These are phyloP conservation scores for Indicator maculatus DNA, from an alignment of 2,113 vertebrate genomes.

Conservation along the genomic window DNA sequence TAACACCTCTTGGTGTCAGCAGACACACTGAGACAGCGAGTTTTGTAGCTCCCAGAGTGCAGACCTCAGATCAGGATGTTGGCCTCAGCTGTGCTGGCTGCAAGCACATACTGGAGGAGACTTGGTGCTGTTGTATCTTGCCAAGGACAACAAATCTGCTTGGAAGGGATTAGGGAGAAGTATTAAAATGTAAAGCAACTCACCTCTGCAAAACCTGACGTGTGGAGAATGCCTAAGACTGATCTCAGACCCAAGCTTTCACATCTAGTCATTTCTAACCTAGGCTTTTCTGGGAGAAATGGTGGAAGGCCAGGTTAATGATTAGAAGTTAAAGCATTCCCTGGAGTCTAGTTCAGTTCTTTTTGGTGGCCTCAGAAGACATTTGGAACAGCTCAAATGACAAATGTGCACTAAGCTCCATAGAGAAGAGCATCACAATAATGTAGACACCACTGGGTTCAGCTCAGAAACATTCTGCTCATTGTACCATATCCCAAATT, in stretches of 20 bases:
- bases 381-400: not conserved
- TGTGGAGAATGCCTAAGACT: not conserved
- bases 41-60: not conserved
- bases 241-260: not conserved
- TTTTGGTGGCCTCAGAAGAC: not conserved
- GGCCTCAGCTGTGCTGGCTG: not conserved
- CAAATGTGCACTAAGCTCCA: not conserved
- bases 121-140: rapidly evolving
- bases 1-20: not conserved
- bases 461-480: not conserved
- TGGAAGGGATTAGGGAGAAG: rapidly evolving
- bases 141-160: not conserved
- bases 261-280: not conserved
- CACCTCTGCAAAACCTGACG: rapidly evolving
- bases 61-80: not conserved
- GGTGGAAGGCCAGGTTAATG: not conserved
- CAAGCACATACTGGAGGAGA: not conserved
- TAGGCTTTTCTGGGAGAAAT: not conserved
- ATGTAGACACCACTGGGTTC: rapidly evolving
- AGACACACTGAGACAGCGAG: not conserved
- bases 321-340: not conserved
- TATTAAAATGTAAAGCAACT: not conserved
- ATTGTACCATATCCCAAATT: not conserved
- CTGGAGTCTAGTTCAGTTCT: not conserved
- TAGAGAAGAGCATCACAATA: not conserved